Percentiles rank a stretch among this genome's conserved stretches.
phyloP scores from a whole-genome alignment of 2,888 invertebrate species.

The Sarcophaga rosellei region DNA sequence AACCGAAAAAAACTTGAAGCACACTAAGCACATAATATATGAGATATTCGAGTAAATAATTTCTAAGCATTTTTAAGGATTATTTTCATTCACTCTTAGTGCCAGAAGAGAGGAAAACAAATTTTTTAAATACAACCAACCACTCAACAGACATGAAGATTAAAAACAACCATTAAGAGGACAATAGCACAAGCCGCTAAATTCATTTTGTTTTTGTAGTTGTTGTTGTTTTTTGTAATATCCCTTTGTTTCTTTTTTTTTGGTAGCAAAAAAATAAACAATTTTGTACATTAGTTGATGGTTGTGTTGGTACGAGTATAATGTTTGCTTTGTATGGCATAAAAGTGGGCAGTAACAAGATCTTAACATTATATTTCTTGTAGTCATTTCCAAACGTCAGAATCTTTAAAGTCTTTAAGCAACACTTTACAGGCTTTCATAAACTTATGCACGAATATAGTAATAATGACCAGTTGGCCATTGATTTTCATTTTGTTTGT shows the following conservation, averaged over 20 bases:
- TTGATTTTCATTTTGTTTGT: conserved; percentile 64
- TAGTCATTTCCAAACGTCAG: too few relatives aligned
- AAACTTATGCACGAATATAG: conserved; percentile 23
- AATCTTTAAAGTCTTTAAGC: background rate
- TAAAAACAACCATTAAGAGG: conserved; percentile 80
- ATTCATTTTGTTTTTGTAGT: conserved; percentile 66
- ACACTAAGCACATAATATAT: conserved; percentile 23
- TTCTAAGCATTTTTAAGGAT: conserved; percentile 21
- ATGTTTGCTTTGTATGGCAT: background rate
- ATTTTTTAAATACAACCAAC: background rate
- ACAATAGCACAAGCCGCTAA: conserved; percentile 78
- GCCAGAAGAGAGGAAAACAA: background rate
- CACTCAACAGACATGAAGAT: conserved; percentile 70
- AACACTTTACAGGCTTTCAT: conserved; percentile 6
- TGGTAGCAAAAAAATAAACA: background rate
- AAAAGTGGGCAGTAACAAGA: background rate
- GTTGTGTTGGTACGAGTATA: background rate
- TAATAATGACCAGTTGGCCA: conserved; percentile 20
- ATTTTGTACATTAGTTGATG: background rate
- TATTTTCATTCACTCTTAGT: conserved; percentile 26
- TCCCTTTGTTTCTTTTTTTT: background rate
- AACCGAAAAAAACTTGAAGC: background rate
- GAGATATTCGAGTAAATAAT: conserved; percentile 29
- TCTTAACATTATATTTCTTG: background rate
- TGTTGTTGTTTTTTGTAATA: too few relatives aligned